Evolutionary conservation across 2,888 invertebrate genomes (phyloP).

Genomic region (Sinodicranocentrus sp.): DNA sequence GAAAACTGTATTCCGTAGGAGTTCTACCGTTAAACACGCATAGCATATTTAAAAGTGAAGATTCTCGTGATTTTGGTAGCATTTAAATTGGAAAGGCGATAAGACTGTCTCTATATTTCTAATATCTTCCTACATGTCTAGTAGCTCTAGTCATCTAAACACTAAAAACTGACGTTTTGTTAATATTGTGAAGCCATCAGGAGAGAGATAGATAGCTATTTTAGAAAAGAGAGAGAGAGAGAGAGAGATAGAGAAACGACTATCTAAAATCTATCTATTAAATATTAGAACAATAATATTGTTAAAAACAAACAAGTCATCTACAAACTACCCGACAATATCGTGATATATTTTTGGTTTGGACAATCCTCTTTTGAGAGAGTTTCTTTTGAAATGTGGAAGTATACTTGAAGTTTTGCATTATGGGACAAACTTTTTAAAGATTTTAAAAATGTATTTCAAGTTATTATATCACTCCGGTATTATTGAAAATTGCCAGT

Average conservation of each 20-base stretch:
- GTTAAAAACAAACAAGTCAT: conserved; percentile 21
- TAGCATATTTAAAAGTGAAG: conserved; percentile 1
- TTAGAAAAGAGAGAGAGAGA: conserved; percentile 16
- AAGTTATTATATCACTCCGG: not conserved
- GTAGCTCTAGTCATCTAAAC: conserved; percentile 4
- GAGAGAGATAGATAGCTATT: conserved; percentile 16
- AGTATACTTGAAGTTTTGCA: too few species aligned
- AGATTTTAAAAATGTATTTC: not conserved
- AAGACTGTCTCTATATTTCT: not conserved
- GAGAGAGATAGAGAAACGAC: conserved; percentile 6
- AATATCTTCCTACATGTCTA: not conserved
- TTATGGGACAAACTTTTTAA: conserved; percentile 27
- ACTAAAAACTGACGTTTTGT: not conserved
- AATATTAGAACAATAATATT: not conserved
- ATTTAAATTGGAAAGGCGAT: not conserved
- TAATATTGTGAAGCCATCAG: conserved; percentile 26
- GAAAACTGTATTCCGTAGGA: too few species aligned
- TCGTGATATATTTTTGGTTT: conserved; percentile 29
- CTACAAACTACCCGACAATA: conserved; percentile 55
- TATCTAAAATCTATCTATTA: not conserved
- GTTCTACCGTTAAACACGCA: not conserved
- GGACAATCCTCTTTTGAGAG: too few species aligned
- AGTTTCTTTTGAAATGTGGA: too few species aligned
- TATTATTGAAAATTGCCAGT: not conserved
- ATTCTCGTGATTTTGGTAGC: not conserved